phyloP scores from a whole-genome alignment of 35 echinoderm and acorn worm genomes.

The Ophioderma brevispina region DNA sequence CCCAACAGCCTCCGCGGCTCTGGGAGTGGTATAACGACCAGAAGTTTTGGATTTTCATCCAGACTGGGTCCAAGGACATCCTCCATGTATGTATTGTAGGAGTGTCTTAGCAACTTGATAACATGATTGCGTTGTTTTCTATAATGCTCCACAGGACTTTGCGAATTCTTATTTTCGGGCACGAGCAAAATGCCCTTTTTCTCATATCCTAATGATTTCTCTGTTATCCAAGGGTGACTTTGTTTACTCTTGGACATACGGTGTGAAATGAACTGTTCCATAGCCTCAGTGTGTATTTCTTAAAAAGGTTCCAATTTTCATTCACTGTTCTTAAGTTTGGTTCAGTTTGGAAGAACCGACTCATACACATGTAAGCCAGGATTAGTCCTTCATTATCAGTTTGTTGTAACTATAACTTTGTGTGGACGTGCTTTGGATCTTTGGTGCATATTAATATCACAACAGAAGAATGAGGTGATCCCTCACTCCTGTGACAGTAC shows the following conservation, averaged over 20 bases:
- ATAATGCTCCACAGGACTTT: background rate
- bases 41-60: constrained; percentile 42
- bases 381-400: constrained; percentile 1
- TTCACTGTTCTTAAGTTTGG: constrained; percentile 10
- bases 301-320: constrained; percentile 14
- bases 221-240: background rate
- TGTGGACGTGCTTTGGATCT: background rate
- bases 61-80: constrained; percentile 29
- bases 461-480: constrained; percentile 6
- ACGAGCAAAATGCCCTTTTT: background rate
- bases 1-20: constrained; percentile 18
- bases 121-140: too few species aligned
- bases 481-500: background rate
- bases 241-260: too few species aligned
- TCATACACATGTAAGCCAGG: background rate
- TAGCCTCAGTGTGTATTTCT: constrained; percentile 1
- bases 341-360: background rate
- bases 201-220: constrained; percentile 12
- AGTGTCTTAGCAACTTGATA: too few species aligned
- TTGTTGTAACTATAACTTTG: background rate
- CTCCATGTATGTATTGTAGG: too few species aligned
- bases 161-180: background rate
- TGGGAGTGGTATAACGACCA: background rate
- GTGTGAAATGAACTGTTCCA: too few species aligned
- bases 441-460: constrained; percentile 16